Evolutionary conservation across 2,113 vertebrate species (phyloP).

Genomic region (Dermatemys mawii): DNA sequence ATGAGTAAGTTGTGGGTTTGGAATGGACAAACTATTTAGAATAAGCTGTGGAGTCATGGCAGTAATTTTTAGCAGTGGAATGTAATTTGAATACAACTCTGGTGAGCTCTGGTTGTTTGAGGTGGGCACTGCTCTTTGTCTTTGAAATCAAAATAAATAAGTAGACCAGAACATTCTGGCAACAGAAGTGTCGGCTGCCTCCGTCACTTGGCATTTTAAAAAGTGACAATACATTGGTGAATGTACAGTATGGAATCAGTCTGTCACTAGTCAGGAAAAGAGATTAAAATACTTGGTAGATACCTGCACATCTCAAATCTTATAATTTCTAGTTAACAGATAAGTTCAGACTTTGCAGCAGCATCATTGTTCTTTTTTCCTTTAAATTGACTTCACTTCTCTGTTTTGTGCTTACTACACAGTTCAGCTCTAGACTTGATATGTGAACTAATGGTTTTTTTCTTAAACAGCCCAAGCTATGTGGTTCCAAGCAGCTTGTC

Average conservation of each 20-base stretch:
- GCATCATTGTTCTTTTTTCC: not conserved
- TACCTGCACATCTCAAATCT: not conserved
- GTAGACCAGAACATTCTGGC: not conserved
- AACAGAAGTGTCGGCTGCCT: not conserved
- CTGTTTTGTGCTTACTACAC: not conserved
- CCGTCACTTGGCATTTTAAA: not conserved
- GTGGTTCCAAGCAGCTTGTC: slow-evolving; percentile 95
- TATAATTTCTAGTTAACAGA: not conserved
- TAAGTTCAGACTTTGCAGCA: not conserved
- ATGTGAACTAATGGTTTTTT: not conserved
- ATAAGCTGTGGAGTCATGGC: not conserved
- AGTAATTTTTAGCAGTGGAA: not conserved
- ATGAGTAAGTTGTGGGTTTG: not conserved
- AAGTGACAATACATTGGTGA: not conserved
- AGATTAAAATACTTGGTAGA: not conserved
- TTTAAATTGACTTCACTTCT: not conserved
- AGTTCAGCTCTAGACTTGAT: not conserved
- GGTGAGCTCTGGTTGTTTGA: not conserved
- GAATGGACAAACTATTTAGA: not conserved
- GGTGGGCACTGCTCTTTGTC: not conserved
- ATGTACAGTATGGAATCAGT: not conserved
- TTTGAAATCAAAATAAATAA: not conserved
- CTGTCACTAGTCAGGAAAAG: not conserved
- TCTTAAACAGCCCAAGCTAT: slow-evolving; percentile 89
- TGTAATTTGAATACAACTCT: not conserved